A percentile compares a stretch with the other conserved stretches of the same genome.
Conservation (phyloP, 2,113 vertebrate species). For the Fukomys damarensis region DNA sequence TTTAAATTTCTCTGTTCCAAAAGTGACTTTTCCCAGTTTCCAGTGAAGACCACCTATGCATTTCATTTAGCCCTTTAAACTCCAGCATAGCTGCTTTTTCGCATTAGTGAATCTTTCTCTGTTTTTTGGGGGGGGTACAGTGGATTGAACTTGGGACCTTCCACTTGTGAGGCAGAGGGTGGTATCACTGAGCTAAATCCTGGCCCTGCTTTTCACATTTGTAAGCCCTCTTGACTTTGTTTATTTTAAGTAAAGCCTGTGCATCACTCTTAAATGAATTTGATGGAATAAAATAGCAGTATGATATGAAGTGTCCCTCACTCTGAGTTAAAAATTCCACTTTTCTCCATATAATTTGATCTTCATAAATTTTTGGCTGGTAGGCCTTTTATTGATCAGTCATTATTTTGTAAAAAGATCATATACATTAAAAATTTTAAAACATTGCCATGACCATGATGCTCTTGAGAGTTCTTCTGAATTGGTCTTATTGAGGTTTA, state of each 20-base stretch:
- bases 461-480: constrained; percentile 26
- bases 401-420: constrained; percentile 53
- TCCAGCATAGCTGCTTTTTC: background rate
- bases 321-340: constrained; percentile 1
- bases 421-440: constrained; percentile 48
- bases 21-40: background rate
- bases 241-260: constrained; percentile 46
- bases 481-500: constrained; percentile 40
- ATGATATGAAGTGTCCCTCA: background rate
- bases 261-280: constrained; percentile 18
- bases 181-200: too few relatives aligned
- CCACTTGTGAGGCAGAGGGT: too few relatives aligned
- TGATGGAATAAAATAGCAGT: constrained; percentile 19
- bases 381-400: constrained; percentile 42
- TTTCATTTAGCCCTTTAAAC: background rate
- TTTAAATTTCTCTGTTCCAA: background rate
- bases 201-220: background rate
- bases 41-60: background rate
- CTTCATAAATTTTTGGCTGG: constrained; percentile 51
- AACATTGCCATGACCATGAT: background rate
- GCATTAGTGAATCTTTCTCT: too few relatives aligned
- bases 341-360: constrained; percentile 54
- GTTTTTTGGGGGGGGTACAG: too few relatives aligned
- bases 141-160: too few relatives aligned
- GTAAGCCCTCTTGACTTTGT: background rate